Base-by-base conservation (phyloP, 1,140 invertebrate genomes). In the Drosophila arawakana region DNA sequence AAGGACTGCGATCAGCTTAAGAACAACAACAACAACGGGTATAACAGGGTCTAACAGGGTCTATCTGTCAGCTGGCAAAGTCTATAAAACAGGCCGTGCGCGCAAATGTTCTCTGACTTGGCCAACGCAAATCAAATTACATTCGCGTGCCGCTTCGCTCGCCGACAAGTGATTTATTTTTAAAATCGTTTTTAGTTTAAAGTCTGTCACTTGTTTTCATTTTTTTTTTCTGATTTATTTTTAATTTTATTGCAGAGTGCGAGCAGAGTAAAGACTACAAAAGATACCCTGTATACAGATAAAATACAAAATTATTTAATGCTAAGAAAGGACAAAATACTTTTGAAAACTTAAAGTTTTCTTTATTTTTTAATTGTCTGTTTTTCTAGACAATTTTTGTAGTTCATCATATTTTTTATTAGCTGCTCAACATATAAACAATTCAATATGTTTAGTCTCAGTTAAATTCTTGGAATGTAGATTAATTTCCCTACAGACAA, bases 91-190 rank as follows among this genome's bases (percentile, higher is more conserved):
- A 63, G 34, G 21, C 34, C 67, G 73, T 13, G 52, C 55, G 15
- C n/a, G 30, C 37, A 66, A 37, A 39, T 30, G 49, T n/a, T 8
- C 21, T 15, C n/a, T 18, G n/a, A 54, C 41, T 52, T 47, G 25
- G 44, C 50, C 39, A 63, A 61, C 58, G 21, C 49, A 25, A 54
- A 67, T 58, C 62, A 60, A 63, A 73, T 25, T 66, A 43, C 46
- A 47, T 88, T 88, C 84, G 83, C 84, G 80, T 88, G 83, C 83
- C 78, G 50, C 46, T 34, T 30, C 21, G 34, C 41, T 30, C 47
- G 41, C 66, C 78, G 80, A 73, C 70, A 78, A 71, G 78, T 88
- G 84, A 89, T 89, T 89, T 88, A 88, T 88, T 88, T 88, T 60
- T 84, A 80, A 77, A 39, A 84, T 63, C 61, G 37, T 47, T 77